Evolutionary conservation across 2,797 vertebrate genomes (phyloP), one percentile per base, ranked within the genome.

Genomic region (Rhinatrema bivittatum): DNA sequence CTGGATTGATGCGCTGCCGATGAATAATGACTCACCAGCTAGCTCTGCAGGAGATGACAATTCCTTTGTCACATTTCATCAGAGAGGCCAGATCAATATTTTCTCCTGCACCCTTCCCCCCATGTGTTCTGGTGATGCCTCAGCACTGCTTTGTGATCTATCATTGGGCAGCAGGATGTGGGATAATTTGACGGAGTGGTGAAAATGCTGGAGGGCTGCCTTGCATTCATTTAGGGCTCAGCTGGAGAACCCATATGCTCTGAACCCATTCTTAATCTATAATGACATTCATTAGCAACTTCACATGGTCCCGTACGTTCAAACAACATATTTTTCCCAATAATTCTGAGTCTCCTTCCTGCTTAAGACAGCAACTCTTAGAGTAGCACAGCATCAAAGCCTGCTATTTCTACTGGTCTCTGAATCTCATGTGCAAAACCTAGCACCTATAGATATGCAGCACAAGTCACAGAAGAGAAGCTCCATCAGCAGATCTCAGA

Each of bases 201-300:
- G 28, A 55, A 50, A 54, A 42, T 47, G 46, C 54, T 40, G 25
- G 36, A 36, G n/a, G 39, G 38, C 11, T 21, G 13, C 28, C 55
- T 64, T 45, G 13, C 39, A n/a, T 43, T 62, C 49, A 57, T 50
- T 58, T 36, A 36, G 29, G 40, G 19, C 39, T 48, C 56, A 47
- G 29, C 25, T 42, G 29, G 39, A n/a, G 29, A 22, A 33, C 5
- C 10, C 4, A 40, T 16, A 7, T 13, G 33, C 22, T 46, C 11
- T 20, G 34, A 30, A 29, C 27, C 20, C 50, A 19, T 20, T 28
- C 40, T 20, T 32, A 21, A 3, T 20, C 40, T 16, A 20, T 51
- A 39, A 53, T 32, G 22, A 51, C 18, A 26, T 26, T 24, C 44
- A 45, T 10, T 16, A 22, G 41, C 32, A 34, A 16, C 46, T 38